Base-by-base conservation (phyloP, 2,797 vertebrate genomes). In the Crenichthys baileyi region DNA sequence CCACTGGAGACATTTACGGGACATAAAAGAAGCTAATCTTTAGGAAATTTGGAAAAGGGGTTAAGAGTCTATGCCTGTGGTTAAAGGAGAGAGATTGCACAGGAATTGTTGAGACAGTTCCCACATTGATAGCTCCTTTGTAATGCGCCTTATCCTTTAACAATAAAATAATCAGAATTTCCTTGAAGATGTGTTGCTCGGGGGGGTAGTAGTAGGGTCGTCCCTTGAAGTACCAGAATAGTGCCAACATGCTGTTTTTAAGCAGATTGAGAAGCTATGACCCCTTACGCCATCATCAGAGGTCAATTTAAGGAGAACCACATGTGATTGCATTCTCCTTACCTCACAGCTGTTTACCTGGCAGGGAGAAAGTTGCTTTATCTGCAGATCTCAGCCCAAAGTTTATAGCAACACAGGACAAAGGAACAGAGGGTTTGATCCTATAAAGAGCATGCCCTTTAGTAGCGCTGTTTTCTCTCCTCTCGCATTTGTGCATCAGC, bases 1-100 rank as follows among this genome's bases (percentile, higher is more conserved):
- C 88, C 92, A 91, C 89, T 85, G 88, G 92, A 93, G 91, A 93
- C 88, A 56, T 89, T 92, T 83, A 85, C 78, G 81, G 85, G 87
- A 90, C 90, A 91, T 91, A 89, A 93, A 93, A 91, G 88, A 83
- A 88, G 87, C 87, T 92, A 88, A 93, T 93, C 91, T 93, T 90
- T 81, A 89, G 93, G 89, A 93, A 92, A 89, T 91, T 88, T 89
- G 82, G 85, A 84, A 75, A 83, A 65, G 26, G 63, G 65, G 79
- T 77, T 70, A 80, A 61, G 87, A 22, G 78, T 39, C 74, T 86
- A 73, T 74, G 24, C 39, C 55, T 65, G 53, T 72, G 61, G 70
- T 56, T 75, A 75, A 79, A 41, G 60, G 77, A 81, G 76, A 74
- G 56, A 72, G 79, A 82, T 72, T 79, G 70, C 70, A 67, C 26